Conservation (phyloP, 2,113 vertebrate genomes). For the Ptilonorhynchus violaceus region DNA sequence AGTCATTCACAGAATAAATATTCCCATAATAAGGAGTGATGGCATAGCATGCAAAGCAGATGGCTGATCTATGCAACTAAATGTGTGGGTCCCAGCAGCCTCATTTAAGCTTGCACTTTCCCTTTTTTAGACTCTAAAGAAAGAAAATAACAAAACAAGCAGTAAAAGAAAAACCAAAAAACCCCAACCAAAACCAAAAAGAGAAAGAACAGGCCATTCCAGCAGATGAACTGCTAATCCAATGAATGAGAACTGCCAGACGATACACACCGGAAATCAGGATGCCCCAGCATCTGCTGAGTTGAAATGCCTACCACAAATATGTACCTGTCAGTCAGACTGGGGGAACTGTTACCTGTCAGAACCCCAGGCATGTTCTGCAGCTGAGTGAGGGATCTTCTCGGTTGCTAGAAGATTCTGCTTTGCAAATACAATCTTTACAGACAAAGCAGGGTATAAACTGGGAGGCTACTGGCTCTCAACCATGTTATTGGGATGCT, state of each 20-base stretch:
- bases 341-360: not conserved
- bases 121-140: not conserved
- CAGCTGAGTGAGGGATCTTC: not conserved
- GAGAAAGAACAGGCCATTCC: not conserved
- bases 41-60: slow-evolving; percentile 29
- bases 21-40: slow-evolving; percentile 19
- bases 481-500: not conserved
- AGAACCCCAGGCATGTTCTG: not conserved
- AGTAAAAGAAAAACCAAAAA: not conserved
- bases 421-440: not conserved
- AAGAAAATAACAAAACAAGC: not conserved
- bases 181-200: not conserved
- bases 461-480: not conserved
- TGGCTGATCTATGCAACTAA: slow-evolving; percentile 16
- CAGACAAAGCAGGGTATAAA: not conserved
- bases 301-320: not conserved
- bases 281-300: not conserved
- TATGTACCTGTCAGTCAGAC: not conserved
- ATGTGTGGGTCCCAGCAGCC: not conserved
- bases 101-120: not conserved
- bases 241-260: not conserved
- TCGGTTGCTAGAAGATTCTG: not conserved
- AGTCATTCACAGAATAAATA: slow-evolving; percentile 46
- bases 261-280: not conserved
- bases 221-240: not conserved